Base-by-base conservation (phyloP, 2,113 vertebrate genomes). In the Cromileptes altivelis region DNA sequence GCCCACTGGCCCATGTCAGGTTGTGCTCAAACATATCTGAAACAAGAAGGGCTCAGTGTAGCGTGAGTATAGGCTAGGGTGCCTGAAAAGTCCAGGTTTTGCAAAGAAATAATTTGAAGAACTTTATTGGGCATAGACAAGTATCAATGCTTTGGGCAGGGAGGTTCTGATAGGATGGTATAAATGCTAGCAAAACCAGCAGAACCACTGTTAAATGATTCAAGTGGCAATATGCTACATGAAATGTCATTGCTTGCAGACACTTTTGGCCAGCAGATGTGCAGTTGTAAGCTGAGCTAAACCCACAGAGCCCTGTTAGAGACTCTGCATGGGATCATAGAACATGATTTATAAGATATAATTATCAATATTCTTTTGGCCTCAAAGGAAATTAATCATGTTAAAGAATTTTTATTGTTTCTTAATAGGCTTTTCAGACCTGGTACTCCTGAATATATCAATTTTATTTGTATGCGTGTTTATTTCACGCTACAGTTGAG, bases 1-100 rank as follows among this genome's bases (percentile, higher is more conserved):
- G 83, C 74, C 77, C 85, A 86, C 71, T 88, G 85, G 86, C 68
- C 86, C 85, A 42, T 91, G 88, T 68, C 86, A 73, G 69, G 78
- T 85, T 78, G 62, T 65, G 70, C 83, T 90, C 80, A 25, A 86
- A 92, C 71, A 77, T 55, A 70, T 84, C 64, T 82, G 60, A 84
- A 89, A 85, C 84, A 88, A 82, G 82, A 84, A 71, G 53, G 52
- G 87, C 77, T 85, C 79, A 60, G 74, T 75, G 79, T 57, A 84
- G 19, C 52, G 4, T 72, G 89, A 77, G 84, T 21, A 11, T 53
- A 50, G 73, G 63, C 25, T 3, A 9, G 60, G 14, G 40, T 6
- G 33, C 17, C 56, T 23, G 53, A 68, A 45, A 62, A 79, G 76
- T 52, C 69, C 0, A 57, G 56, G 62, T 3, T 75, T 61, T 64